Base-by-base conservation (phyloP, 2,888 invertebrate genomes). In the Nematopogon swammerdamellus region DNA sequence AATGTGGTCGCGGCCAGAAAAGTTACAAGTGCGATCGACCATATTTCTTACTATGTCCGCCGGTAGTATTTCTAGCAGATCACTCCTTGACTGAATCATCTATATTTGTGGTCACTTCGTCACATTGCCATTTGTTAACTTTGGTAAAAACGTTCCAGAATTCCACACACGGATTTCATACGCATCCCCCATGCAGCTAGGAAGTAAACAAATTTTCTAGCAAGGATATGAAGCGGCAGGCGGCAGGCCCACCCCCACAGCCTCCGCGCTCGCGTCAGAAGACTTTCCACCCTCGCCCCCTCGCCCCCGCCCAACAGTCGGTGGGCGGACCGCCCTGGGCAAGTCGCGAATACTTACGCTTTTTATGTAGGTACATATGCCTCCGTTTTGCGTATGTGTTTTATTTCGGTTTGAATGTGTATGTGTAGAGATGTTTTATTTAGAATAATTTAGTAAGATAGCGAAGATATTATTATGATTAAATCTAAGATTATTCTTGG, bases 201-300 rank as follows among this genome's bases (percentile, higher is more conserved):
- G 75, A 76, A 72, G 77, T 76, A 77, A 77, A 77, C 77, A 76
- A 77, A 77, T 72, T 76, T 74, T 72, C 77, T 75, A 47, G 70
- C 72, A 75, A 76, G 77, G 75, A 76, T 76, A 70, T 71, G 71
- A 73, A 69, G 67, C 45, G 45, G 46, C 49, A 17, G 19, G 48
- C 51, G 49, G 17, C 44, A 49, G 29, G 17, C 44, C 47, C 42
- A 48, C 48, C 17, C 16, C 52, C 36, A 19, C 44, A 45, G 44
- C 48, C 47, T 49, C 49, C 48, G 18, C 30, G 18, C 46, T 43
- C 45, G 48, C 52, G 45, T 18, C 25, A 30, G 19, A 44, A 19
- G 45, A 20, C 30, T 45, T 20, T 3, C 17, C 19, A 10, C 48
- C 49, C 45, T 18, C 46, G 42, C n/a, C 6, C 25, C 30, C 29